These are phyloP conservation scores for Crotophaga sulcirostris DNA, from an alignment of 2,113 vertebrate genomes.

Conservation along the genomic window DNA sequence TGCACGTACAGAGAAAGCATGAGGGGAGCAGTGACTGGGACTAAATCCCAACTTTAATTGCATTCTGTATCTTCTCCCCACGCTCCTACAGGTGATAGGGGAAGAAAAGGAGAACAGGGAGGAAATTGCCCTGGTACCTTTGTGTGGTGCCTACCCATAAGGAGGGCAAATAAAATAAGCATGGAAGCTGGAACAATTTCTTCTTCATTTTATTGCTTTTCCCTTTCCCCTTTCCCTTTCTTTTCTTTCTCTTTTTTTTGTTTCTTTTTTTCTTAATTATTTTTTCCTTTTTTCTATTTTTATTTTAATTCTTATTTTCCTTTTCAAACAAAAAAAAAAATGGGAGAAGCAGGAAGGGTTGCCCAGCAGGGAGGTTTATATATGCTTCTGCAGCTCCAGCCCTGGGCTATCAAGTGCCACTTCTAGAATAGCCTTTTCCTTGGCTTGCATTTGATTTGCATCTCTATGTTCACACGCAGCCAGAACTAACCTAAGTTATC, in stretches of 20 bases:
- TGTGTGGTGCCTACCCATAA: rapidly evolving
- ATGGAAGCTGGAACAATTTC: background rate
- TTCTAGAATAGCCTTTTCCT: slow-evolving; percentile 9
- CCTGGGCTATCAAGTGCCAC: slow-evolving; percentile 29
- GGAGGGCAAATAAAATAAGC: background rate
- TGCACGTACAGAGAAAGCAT: rapidly evolving
- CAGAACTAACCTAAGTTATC: background rate
- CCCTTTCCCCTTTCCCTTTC: rapidly evolving
- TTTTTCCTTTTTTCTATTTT: rapidly evolving
- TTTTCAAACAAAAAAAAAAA: background rate
- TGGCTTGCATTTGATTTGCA: slow-evolving; percentile 7
- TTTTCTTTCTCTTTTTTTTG: rapidly evolving
- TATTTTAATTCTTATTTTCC: background rate
- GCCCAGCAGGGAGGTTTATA: slow-evolving; percentile 31
- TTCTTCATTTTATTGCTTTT: too few relatives aligned
- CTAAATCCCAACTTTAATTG: background rate
- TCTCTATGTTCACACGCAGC: slow-evolving; percentile 13
- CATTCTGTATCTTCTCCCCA: background rate
- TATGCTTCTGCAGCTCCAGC: slow-evolving; percentile 3
- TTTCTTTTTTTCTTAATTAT: rapidly evolving
- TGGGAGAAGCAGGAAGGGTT: background rate
- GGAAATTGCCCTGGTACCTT: background rate
- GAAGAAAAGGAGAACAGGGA: background rate
- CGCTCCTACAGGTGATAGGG: background rate
- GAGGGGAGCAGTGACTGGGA: background rate